Evolutionary conservation across 2,113 vertebrate genomes (phyloP).

Genomic region (Archocentrus centrarchus): DNA sequence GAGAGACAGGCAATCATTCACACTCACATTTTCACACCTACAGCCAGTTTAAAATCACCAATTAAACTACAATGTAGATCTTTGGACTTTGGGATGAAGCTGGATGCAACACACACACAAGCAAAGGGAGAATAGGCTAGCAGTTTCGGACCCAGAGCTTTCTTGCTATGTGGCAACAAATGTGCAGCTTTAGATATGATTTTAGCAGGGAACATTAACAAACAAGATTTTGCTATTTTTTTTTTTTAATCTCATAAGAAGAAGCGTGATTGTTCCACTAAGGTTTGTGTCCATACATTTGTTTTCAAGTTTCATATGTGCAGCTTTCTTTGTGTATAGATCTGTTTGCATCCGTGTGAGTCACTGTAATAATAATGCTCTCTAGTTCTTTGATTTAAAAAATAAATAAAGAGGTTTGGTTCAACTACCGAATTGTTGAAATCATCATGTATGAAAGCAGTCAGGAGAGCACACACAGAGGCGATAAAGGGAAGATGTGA

Average conservation of each 20-base stretch:
- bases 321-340: neutral
- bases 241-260: neutral
- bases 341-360: neutral
- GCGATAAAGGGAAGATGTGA: neutral
- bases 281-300: neutral
- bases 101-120: neutral
- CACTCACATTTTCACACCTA: neutral
- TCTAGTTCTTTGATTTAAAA: neutral
- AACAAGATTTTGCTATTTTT: neutral
- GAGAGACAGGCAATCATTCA: neutral
- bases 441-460: neutral
- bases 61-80: neutral
- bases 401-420: neutral
- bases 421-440: constrained; percentile 5
- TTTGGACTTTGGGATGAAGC: neutral
- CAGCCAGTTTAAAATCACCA: neutral
- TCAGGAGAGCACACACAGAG: neutral
- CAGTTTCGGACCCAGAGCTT: neutral
- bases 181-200: neutral
- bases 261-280: neutral
- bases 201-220: neutral
- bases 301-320: neutral
- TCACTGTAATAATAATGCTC: neutral
- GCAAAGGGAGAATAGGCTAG: neutral
- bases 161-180: neutral